Evolutionary conservation across 2,888 invertebrate genomes (phyloP), one percentile per base, ranked within the genome.

Genomic region (Altica lythri): DNA sequence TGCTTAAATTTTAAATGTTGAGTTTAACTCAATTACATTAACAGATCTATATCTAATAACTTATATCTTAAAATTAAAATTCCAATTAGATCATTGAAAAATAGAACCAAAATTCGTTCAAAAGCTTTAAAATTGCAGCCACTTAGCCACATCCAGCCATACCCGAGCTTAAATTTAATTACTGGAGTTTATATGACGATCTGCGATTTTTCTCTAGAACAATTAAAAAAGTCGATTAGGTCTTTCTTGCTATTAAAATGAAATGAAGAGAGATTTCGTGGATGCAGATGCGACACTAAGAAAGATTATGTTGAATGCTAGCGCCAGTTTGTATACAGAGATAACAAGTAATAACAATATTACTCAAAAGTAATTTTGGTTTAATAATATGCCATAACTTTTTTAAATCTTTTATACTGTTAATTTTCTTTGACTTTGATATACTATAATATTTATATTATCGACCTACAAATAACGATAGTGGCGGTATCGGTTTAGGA

Each of bases 221-320:
- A 40, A 51, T 63, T 54, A 57, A 56, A 57, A 27, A 55, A 43
- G 43, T 45, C 70, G 50, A 78, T 79, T 34, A 79, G 63, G 17
- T 68, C 42, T 34, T 46, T 46, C 27, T 46, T 35, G 32, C 35
- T 22, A 46, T 46, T 35, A 35, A 46, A 46, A 9, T 27, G 12
- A 46, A 46, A 35, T 27, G 13, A 37, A 35, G 37, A 34, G 45
- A 9, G 13, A 4, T 14, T n/a, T n/a, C n/a, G 27, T 27, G 27
- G 35, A 16, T 37, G 25, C 46, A 46, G 37, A 35, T 35, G 25
- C 17, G 17, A 25, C 17, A 35, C 10, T 25, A 16, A 42, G 42
- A 42, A 42, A 16, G 42, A 42, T 42, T 42, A 42, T 10, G n/a
- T n/a, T 42, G 4, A 40, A 10, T 12, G 38, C 22, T 22, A 13